A percentile compares a stretch with the other conserved stretches of the same genome.
Conservation (phyloP, 2,113 vertebrate species). For the Illadopsis cleaveri region DNA sequence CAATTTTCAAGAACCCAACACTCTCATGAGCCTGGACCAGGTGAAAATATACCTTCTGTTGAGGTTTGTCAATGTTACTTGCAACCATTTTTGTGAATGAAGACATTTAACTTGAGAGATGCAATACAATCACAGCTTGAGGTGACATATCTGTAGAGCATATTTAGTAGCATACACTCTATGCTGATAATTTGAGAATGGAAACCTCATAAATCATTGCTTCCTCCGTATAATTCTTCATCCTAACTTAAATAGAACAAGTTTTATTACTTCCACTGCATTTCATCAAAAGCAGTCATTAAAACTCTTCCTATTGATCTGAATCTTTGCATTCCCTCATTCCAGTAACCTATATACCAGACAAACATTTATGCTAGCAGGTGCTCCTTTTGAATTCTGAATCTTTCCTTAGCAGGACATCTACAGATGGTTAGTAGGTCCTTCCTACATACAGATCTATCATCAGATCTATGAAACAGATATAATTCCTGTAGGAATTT, state of each 20-base stretch:
- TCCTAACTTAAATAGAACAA: neutral
- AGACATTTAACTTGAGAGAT: neutral
- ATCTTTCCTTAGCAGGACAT: neutral
- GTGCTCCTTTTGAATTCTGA: neutral
- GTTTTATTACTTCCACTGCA: neutral
- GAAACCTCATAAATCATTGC: neutral
- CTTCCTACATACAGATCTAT: neutral
- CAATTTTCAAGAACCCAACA: neutral
- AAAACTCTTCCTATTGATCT: neutral
- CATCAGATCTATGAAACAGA: neutral
- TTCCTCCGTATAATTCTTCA: neutral
- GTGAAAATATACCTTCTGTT: neutral
- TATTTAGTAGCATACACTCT: neutral
- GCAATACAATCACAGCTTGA: neutral
- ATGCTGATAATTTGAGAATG: neutral
- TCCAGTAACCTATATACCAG: neutral
- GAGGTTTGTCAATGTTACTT: neutral
- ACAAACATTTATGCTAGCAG: neutral
- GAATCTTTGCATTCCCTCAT: neutral
- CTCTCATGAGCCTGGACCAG: neutral
- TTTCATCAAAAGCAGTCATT: conserved; percentile 34
- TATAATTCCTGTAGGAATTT: neutral
- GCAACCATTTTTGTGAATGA: neutral
- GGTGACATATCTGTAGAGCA: neutral
- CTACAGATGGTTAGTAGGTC: neutral